Evolutionary conservation across 2,888 invertebrate genomes (phyloP).

Genomic region (Zele albiditarsus): DNA sequence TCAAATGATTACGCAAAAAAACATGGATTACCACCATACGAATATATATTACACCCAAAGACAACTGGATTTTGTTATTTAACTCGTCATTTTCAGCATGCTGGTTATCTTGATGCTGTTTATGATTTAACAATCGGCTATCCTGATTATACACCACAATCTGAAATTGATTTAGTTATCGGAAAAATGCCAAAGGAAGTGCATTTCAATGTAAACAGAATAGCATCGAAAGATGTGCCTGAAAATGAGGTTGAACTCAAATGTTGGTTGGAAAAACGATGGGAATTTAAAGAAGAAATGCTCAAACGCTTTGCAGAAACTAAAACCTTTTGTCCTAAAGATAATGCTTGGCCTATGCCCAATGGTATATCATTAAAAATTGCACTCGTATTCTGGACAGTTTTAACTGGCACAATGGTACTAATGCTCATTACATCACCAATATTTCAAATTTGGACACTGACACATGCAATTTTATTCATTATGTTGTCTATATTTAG

Average conservation of each 20-base stretch:
- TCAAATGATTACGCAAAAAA: conserved; percentile 83
- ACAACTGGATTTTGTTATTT: conserved; percentile 86
- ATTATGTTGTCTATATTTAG: conserved; percentile 63
- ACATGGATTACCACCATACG: conserved; percentile 80
- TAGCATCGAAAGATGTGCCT: conserved; percentile 77
- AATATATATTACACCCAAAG: conserved; percentile 89
- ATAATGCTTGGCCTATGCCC: conserved; percentile 67
- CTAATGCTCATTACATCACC: conserved; percentile 65
- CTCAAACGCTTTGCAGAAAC: conserved; percentile 77
- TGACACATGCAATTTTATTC: conserved; percentile 62
- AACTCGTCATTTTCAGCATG: conserved; percentile 75
- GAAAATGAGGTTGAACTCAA: conserved; percentile 76
- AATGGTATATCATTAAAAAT: conserved; percentile 72
- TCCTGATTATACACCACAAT: conserved; percentile 83
- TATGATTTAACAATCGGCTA: conserved; percentile 92
- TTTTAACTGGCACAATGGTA: conserved; percentile 69
- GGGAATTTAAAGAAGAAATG: conserved; percentile 79
- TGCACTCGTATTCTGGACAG: conserved; percentile 81
- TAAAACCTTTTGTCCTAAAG: conserved; percentile 72
- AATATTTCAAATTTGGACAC: conserved; percentile 66
- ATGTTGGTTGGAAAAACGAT: conserved; percentile 79
- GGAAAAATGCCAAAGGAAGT: conserved; percentile 85
- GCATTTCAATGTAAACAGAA: conserved; percentile 84
- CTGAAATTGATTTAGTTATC: conserved; percentile 80
- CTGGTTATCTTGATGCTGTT: conserved; percentile 81